Percentiles rank a stretch among this genome's conserved stretches.
Conservation (phyloP, 2,888 invertebrate genomes). For the Yponomeuta evonymella region DNA sequence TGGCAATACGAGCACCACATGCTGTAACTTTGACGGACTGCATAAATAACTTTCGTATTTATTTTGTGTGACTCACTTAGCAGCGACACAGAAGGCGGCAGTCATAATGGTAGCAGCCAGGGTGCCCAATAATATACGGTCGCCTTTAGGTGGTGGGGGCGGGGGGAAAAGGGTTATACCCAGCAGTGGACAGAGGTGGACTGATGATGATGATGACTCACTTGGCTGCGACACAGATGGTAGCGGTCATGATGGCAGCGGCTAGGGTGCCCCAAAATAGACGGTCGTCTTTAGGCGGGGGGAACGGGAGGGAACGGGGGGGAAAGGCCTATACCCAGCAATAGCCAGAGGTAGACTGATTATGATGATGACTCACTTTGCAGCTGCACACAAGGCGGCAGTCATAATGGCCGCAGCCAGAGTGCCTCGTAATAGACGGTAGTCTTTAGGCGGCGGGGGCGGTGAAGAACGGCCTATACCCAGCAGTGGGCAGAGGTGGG, state of each 20-base stretch:
- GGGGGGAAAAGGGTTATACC: slow-evolving; percentile 25
- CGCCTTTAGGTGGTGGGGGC: slow-evolving; percentile 46
- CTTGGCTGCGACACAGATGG: slow-evolving; percentile 52
- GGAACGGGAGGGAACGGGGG: slow-evolving; percentile 35
- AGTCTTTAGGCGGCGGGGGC: slow-evolving; percentile 46
- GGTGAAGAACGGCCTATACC: slow-evolving; percentile 20
- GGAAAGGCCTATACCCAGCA: too few relatives aligned
- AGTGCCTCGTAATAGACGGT: slow-evolving; percentile 45
- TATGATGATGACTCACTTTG: slow-evolving; percentile 35
- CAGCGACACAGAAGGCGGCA: slow-evolving; percentile 46
- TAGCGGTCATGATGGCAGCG: slow-evolving; percentile 36
- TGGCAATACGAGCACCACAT: too few relatives aligned
- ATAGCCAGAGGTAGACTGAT: too few relatives aligned
- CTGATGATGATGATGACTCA: slow-evolving; percentile 21
- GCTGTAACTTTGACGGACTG: too few relatives aligned
- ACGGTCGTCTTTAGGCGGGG: slow-evolving; percentile 45
- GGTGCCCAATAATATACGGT: slow-evolving; percentile 44
- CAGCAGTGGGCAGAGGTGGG: too few relatives aligned
- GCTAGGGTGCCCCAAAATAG: slow-evolving; percentile 47
- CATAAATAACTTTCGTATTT: too few relatives aligned
- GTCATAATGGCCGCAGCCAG: slow-evolving; percentile 37
- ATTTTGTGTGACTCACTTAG: slow-evolving; percentile 35
- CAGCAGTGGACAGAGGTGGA: too few relatives aligned
- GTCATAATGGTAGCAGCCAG: slow-evolving; percentile 37
- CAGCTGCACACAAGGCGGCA: slow-evolving; percentile 46